Base-by-base conservation (phyloP, 2,797 vertebrate genomes). In the Onychomys leucogaster region DNA sequence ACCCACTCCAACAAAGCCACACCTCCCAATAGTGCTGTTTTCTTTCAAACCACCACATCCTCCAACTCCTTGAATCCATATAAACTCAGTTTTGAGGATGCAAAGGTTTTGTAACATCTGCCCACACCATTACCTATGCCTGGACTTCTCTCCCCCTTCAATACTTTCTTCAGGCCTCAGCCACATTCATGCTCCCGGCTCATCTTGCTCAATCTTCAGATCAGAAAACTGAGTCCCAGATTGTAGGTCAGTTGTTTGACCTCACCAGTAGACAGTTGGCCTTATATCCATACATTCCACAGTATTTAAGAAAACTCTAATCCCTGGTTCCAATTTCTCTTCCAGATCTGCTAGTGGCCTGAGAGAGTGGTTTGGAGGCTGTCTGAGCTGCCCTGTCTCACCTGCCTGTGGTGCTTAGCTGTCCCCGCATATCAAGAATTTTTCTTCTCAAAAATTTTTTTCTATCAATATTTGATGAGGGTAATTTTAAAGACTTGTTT, bases 401-500 rank as follows among this genome's bases (percentile, higher is more conserved):
- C 43, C 97, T 97, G 96, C 89, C 94, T 17, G 0, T 78, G 96
- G 81, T 84, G 92, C 89, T 71, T 71, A 76, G 96, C 76, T 90
- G 71, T 92, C 61, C 76, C 59, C 11, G 34, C 11, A 27, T 69
- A 90, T 91, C 49, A 78, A 81, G 6, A 65, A 25, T 69, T 96
- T 92, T 83, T n/a, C 71, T 90, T 97, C 91, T 52, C 63, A 89
- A 90, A 97, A 94, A 96, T 87, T 98, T 98, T 95, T 96, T 89
- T 98, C 97, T 97, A 98, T 98, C 98, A 99, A 98, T 98, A 98
- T 98, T 99, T 98, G 98, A 99, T 98, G 98, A 99, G 98, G 98
- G 98, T 98, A 98, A 98, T 99, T 98, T 98, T 98, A 99, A 98
- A 99, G 98, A 98, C 98, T 98, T 98, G 98, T 98, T 99, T 98